Evolutionary conservation across 2,797 vertebrate genomes (phyloP).

Genomic region (Tadarida brasiliensis): DNA sequence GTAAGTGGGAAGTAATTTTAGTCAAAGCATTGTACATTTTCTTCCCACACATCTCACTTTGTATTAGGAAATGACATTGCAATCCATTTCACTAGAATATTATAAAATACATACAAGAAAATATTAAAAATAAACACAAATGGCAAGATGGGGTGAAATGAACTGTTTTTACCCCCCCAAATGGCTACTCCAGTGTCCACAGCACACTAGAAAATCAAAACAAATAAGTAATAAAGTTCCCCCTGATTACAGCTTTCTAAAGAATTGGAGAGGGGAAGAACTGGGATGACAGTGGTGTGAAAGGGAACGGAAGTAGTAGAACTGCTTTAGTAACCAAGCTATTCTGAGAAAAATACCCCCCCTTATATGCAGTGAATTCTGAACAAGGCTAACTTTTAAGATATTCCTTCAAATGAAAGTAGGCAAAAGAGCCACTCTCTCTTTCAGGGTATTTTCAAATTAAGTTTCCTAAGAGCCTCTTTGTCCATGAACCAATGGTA

Average conservation of each 20-base stretch:
- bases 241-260: slow-evolving; percentile 41
- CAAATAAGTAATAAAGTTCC: slow-evolving; percentile 28
- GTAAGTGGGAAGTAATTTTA: no score
- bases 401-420: slow-evolving; percentile 59
- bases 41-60: no score
- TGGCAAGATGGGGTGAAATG: slow-evolving; percentile 80
- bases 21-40: no score
- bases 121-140: slow-evolving; percentile 84
- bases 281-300: background rate
- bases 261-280: background rate
- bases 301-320: slow-evolving; percentile 41
- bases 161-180: slow-evolving; percentile 49
- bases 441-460: slow-evolving; percentile 11
- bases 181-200: slow-evolving; percentile 79
- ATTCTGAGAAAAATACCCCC: background rate
- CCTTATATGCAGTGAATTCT: slow-evolving; percentile 23
- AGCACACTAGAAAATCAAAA: slow-evolving; percentile 72
- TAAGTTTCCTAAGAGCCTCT: slow-evolving; percentile 61
- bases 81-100: no score
- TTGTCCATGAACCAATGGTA: slow-evolving; percentile 52
- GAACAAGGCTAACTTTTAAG: slow-evolving; percentile 52
- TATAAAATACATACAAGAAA: slow-evolving; percentile 89
- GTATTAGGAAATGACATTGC: no score
- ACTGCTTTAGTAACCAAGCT: slow-evolving; percentile 39
- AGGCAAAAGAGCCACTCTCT: slow-evolving; percentile 49